These are phyloP conservation scores for Anoplius nigerrimus DNA, from an alignment of 2,888 invertebrate genomes.

Conservation along the genomic window DNA sequence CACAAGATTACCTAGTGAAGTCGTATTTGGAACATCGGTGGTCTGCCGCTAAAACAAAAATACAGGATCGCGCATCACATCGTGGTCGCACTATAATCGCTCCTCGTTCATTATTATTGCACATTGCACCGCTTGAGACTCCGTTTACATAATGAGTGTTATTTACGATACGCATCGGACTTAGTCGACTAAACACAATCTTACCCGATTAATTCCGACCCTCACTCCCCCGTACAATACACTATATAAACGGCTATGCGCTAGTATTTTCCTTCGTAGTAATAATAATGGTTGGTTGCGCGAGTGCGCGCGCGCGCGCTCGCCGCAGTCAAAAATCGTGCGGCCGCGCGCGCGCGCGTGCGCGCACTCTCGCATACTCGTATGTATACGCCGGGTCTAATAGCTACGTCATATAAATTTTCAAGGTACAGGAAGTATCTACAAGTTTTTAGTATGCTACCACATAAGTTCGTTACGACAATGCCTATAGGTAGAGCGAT, in stretches of 20 bases:
- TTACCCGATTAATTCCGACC: slow-evolving; percentile 27
- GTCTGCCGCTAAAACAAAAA: slow-evolving; percentile 63
- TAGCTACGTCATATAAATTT: slow-evolving; percentile 67
- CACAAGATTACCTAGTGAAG: slow-evolving; percentile 64
- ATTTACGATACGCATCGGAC: slow-evolving; percentile 38
- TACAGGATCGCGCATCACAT: slow-evolving; percentile 56
- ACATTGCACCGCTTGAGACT: slow-evolving; percentile 45
- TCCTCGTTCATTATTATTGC: slow-evolving; percentile 44
- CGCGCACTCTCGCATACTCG: slow-evolving; percentile 16
- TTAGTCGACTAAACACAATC: slow-evolving; percentile 15
- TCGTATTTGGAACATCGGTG: slow-evolving; percentile 59
- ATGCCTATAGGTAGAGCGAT: background rate
- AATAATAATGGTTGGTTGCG: slow-evolving; percentile 35
- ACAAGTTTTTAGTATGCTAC: slow-evolving; percentile 64
- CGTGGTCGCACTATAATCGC: slow-evolving; percentile 36
- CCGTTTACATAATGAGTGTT: slow-evolving; percentile 36
- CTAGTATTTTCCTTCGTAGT: slow-evolving; percentile 47
- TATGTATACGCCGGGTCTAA: slow-evolving; percentile 53
- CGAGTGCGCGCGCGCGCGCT: slow-evolving; percentile 16
- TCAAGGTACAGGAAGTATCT: slow-evolving; percentile 73
- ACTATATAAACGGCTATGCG: slow-evolving; percentile 43
- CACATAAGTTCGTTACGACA: slow-evolving; percentile 50
- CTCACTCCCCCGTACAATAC: slow-evolving; percentile 28
- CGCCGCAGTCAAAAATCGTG: too few relatives aligned
- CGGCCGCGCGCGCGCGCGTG: background rate